Percentiles rank a stretch among this genome's conserved stretches.
Conservation (phyloP, 2,797 vertebrate species). For the Bradypodion ventrale region DNA sequence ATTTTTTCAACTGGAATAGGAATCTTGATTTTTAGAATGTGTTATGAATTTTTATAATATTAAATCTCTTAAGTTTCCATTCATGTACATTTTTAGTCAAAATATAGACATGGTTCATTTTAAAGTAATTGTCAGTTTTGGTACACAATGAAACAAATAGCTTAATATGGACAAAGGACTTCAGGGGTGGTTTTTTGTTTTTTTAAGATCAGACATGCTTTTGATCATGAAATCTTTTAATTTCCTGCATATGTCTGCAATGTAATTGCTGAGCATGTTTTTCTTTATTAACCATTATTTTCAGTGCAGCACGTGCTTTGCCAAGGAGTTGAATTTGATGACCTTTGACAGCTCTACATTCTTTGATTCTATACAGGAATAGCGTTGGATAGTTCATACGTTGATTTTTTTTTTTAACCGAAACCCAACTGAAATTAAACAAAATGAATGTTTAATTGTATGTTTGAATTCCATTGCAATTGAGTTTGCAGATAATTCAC, state of each 20-base stretch:
- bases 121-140: background rate
- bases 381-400: background rate
- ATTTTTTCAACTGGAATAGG: constrained; percentile 83
- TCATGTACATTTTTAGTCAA: background rate
- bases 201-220: background rate
- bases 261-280: no score
- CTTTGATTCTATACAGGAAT: background rate
- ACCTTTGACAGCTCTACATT: no score
- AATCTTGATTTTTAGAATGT: background rate
- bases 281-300: background rate
- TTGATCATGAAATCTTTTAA: background rate
- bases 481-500: no score
- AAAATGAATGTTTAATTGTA: no score
- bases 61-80: background rate
- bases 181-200: background rate
- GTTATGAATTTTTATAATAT: background rate
- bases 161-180: background rate
- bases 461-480: background rate
- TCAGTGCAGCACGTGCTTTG: background rate
- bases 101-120: background rate
- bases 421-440: background rate
- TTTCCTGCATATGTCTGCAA: background rate
- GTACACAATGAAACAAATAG: background rate
- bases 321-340: no score
- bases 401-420: background rate